These are phyloP conservation scores for Sinodicranocentrus sp. DNA, from an alignment of 2,888 invertebrate genomes.

Conservation along the genomic window DNA sequence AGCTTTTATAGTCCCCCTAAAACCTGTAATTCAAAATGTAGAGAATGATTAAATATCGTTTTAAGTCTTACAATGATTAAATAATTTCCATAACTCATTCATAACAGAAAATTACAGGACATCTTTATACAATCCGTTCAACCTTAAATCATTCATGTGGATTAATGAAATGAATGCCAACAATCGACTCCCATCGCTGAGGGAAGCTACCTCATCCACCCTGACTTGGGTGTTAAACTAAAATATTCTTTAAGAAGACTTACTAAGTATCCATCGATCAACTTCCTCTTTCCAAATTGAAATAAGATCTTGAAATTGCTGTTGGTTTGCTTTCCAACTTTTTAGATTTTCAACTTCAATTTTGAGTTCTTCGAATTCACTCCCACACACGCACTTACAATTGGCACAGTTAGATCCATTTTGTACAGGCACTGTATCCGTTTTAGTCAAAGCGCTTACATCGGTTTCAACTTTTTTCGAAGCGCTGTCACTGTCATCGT, in stretches of 20 bases:
- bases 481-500: background rate
- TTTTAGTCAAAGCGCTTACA: no score
- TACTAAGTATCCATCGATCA: slow-evolving; percentile 32
- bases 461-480: background rate
- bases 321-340: slow-evolving; percentile 9
- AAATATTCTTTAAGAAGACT: slow-evolving; percentile 20
- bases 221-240: no score
- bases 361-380: slow-evolving; percentile 10
- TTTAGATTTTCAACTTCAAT: slow-evolving; percentile 24
- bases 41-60: no score
- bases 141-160: background rate
- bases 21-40: no score
- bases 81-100: background rate
- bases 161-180: background rate
- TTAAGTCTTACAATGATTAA: no score
- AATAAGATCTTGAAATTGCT: slow-evolving; percentile 25
- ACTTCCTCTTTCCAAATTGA: slow-evolving; percentile 32
- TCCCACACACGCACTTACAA: background rate
- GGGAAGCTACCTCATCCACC: no score
- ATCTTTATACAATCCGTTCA: background rate
- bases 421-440: no score
- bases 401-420: background rate
- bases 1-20: no score
- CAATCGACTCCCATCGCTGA: background rate
- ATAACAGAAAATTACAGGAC: background rate